These are phyloP conservation scores for Isichthys henryi DNA, from an alignment of 2,113 vertebrate genomes.

Conservation along the genomic window DNA sequence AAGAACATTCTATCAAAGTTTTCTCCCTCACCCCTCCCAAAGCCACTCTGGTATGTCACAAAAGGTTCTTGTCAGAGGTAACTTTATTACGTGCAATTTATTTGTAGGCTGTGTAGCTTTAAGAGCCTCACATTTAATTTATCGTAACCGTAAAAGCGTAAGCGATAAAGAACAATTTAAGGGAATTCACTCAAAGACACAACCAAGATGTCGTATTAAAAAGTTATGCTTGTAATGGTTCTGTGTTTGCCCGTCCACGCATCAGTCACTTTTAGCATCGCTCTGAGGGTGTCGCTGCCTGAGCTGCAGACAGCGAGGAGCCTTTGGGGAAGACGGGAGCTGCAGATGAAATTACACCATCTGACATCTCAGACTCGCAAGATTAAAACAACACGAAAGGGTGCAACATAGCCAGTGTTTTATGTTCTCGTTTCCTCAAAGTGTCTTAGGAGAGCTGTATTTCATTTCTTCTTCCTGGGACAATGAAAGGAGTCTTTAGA, in stretches of 20 bases:
- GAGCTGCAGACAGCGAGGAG: slow-evolving; percentile 13
- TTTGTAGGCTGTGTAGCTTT: slow-evolving; percentile 36
- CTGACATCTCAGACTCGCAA: slow-evolving; percentile 55
- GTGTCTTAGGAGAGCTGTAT: slow-evolving; percentile 38
- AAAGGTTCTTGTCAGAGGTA: slow-evolving; percentile 35
- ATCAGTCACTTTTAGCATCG: slow-evolving; percentile 57
- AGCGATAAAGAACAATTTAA: slow-evolving; percentile 50
- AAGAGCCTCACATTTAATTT: slow-evolving; percentile 41
- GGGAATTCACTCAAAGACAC: slow-evolving; percentile 39
- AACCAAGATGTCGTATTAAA: slow-evolving; percentile 43
- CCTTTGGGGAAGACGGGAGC: slow-evolving; percentile 42
- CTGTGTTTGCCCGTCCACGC: slow-evolving; percentile 40
- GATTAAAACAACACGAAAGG: slow-evolving; percentile 51
- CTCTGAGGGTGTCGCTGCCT: slow-evolving; percentile 24
- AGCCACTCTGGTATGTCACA: slow-evolving; percentile 17
- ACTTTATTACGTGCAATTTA: slow-evolving; percentile 49
- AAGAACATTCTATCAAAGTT: slow-evolving; percentile 6
- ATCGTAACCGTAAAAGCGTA: slow-evolving; percentile 50
- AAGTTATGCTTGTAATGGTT: slow-evolving; percentile 47
- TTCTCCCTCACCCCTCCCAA: background rate
- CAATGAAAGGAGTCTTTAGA: slow-evolving; percentile 32
- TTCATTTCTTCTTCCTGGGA: slow-evolving; percentile 39
- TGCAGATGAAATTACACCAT: slow-evolving; percentile 52
- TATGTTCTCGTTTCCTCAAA: slow-evolving; percentile 38
- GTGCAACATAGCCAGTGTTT: slow-evolving; percentile 33